A percentile compares a stretch with the other conserved stretches of the same genome.
phyloP scores from a whole-genome alignment of 1,140 invertebrate genomes.

The Aleiodes sp. region DNA sequence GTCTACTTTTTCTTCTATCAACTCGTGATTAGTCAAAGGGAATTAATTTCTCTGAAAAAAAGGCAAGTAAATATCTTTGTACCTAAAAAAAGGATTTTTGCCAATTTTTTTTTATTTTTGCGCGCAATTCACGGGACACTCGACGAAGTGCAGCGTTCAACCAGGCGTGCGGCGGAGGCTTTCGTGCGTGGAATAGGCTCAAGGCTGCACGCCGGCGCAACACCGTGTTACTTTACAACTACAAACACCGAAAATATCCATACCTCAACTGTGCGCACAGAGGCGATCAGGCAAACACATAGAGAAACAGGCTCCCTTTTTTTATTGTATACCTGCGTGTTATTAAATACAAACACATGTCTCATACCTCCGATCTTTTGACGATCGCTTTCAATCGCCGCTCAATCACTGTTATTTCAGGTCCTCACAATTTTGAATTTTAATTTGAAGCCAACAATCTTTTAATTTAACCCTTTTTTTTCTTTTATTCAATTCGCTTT shows the following conservation, averaged over 20 bases:
- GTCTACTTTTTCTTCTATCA: too few species aligned
- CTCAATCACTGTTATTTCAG: not conserved
- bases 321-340: not conserved
- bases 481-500: too few species aligned
- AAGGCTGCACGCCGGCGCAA: slow-evolving; percentile 62
- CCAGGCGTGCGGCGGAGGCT: slow-evolving; percentile 62
- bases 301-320: slow-evolving; percentile 5
- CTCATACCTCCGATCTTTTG: not conserved
- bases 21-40: not conserved
- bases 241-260: slow-evolving; percentile 32
- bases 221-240: slow-evolving; percentile 45
- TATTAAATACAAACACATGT: not conserved
- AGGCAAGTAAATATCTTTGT: too few species aligned
- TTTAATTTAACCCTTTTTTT: not conserved
- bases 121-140: slow-evolving; percentile 17
- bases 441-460: not conserved
- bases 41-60: not conserved
- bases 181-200: slow-evolving; percentile 68
- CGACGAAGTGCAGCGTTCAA: slow-evolving; percentile 52
- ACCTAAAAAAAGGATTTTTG: slow-evolving; percentile 2
- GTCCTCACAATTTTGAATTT: too few species aligned
- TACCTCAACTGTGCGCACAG: not conserved
- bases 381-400: not conserved
- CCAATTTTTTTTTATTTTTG: slow-evolving; percentile 15
- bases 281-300: not conserved